Base-by-base conservation (phyloP, 2,113 vertebrate species). In the Glareola pratincola region DNA sequence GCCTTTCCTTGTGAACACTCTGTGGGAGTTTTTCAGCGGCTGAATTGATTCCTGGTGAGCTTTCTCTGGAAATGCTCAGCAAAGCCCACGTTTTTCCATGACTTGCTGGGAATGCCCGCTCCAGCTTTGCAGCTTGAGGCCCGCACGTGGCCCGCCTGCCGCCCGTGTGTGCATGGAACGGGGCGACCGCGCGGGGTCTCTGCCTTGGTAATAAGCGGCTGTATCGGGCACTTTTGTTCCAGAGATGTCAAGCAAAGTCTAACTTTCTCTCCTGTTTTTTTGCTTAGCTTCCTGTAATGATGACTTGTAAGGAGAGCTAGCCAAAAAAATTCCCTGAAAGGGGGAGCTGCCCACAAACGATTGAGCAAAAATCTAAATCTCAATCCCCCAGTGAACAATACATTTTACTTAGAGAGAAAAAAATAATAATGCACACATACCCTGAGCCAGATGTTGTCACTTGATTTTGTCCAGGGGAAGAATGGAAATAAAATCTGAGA, bases 311-410 rank as follows among this genome's bases (percentile, higher is more conserved):
- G 74, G 62, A 95, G 53, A 63, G n/a, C 53, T 41, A 24, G 94
- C 92, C 95, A 96, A 66, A 48, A 56, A 91, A 79, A 48, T 78
- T 67, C 47, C 62, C 83, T 89, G 48, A 78, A 94, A 94, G 30
- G 85, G 60, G 62, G 81, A 83, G 84, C 62, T 57, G 92, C 95
- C 96, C 95, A 96, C 87, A 91, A 96, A 57, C 5, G 37, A 90
- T 94, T 97, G 95, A 95, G 97, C 77, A 95, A 96, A 95, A 91
- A 78, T 64, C 69, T 87, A n/a, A 71, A 84, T 85, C 86, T 95
- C 74, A 51, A 91, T 96, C 77, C 94, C 91, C 95, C 51, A 87
- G 88, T 96, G 96, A 81, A 93, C 95, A 93, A 96, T 94, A 85
- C 54, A 79, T 95, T 95, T 95, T 95, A 90, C 63, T 96, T 72